Percentiles rank a stretch among this genome's conserved stretches.
These are phyloP conservation scores for Sebastes oblongus DNA, from an alignment of 2,797 vertebrate species.

Conservation along the genomic window DNA sequence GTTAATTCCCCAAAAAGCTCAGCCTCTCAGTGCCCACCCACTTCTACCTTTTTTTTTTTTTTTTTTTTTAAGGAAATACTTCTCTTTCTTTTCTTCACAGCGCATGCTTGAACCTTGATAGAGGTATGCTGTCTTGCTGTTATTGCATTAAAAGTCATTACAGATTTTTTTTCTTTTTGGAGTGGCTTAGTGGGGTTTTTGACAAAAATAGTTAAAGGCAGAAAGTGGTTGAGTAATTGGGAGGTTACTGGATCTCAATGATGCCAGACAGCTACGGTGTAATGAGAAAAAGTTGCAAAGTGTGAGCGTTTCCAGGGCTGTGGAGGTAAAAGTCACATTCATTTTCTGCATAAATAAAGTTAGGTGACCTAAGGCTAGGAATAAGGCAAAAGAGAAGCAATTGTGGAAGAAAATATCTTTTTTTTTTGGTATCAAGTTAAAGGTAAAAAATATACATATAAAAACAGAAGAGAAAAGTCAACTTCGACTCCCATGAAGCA, in stretches of 20 bases:
- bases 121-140: slow-evolving; percentile 45
- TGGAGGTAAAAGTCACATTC: background rate
- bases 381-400: background rate
- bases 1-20: slow-evolving; percentile 66
- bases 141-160: slow-evolving; percentile 40
- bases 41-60: slow-evolving; percentile 20
- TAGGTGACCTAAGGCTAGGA: background rate
- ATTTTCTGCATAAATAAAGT: background rate
- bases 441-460: too few species aligned
- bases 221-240: slow-evolving; percentile 3
- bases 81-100: slow-evolving; percentile 25
- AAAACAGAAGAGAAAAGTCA: background rate
- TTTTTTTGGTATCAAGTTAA: background rate
- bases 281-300: background rate
- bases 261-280: background rate
- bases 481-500: background rate
- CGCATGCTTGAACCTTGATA: slow-evolving; percentile 46
- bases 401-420: background rate
- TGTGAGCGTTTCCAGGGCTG: background rate
- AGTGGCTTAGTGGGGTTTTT: background rate
- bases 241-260: background rate
- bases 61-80: slow-evolving; percentile 31
- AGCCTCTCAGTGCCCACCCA: slow-evolving; percentile 54
- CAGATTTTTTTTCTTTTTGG: background rate
- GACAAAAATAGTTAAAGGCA: background rate